Conservation (phyloP, 2,888 invertebrate genomes). For the Nipponacmea schrenckii region DNA sequence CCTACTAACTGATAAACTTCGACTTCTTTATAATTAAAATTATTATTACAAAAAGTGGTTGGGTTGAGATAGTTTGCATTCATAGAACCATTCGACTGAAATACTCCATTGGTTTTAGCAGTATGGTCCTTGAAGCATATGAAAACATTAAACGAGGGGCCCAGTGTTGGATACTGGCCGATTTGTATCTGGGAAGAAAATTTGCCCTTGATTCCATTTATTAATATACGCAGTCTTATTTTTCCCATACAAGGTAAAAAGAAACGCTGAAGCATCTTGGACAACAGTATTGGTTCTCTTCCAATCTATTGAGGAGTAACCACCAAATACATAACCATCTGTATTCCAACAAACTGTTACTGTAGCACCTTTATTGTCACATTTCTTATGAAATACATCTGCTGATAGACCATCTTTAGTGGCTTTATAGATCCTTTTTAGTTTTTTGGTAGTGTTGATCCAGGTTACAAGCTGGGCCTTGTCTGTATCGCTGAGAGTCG, state of each 20-base stretch:
- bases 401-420: constrained; percentile 34
- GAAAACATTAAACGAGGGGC: background rate
- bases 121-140: constrained; percentile 17
- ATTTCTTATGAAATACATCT: constrained; percentile 36
- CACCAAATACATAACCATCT: constrained; percentile 35
- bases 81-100: background rate
- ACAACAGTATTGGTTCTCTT: constrained; percentile 15
- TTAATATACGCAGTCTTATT: constrained; percentile 28
- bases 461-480: constrained; percentile 34
- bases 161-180: too few relatives aligned
- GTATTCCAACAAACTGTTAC: constrained; percentile 40
- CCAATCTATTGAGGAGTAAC: constrained; percentile 35
- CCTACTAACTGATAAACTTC: constrained; percentile 32
- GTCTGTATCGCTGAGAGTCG: background rate
- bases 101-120: background rate
- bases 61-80: background rate
- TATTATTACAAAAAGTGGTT: background rate
- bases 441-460: constrained; percentile 32
- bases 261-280: constrained; percentile 32
- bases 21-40: constrained; percentile 29
- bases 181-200: background rate
- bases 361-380: constrained; percentile 41
- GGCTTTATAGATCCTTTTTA: constrained; percentile 35
- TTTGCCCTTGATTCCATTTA: constrained; percentile 1
- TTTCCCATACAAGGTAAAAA: constrained; percentile 31